Conservation (phyloP, 2,113 vertebrate species). For the Strigops habroptila region DNA sequence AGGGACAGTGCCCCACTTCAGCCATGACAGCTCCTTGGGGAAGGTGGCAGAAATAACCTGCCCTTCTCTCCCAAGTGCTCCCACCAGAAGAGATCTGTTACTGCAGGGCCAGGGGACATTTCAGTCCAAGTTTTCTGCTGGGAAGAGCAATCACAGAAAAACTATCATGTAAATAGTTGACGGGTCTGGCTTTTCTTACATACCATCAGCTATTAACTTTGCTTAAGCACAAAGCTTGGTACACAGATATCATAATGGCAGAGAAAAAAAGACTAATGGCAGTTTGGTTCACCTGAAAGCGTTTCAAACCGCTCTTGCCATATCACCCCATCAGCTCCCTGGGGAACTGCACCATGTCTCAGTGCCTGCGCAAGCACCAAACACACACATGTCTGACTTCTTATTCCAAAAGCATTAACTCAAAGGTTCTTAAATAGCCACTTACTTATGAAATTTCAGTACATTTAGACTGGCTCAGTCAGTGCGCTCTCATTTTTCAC, state of each 20-base stretch:
- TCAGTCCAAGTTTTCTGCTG: background rate
- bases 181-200: background rate
- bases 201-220: background rate
- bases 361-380: background rate
- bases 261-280: background rate
- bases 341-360: background rate
- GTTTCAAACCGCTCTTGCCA: background rate
- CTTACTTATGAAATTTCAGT: background rate
- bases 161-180: background rate
- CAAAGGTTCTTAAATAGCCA: background rate
- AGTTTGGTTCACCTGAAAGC: background rate
- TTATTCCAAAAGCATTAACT: background rate
- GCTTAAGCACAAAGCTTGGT: background rate
- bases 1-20: background rate
- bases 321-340: no score
- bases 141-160: background rate
- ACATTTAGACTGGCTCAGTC: background rate
- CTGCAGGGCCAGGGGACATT: background rate
- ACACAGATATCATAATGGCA: background rate
- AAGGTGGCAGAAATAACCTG: background rate
- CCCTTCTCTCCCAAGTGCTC: background rate
- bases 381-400: background rate
- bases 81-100: background rate
- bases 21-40: accelerated
- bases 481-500: background rate